Evolutionary conservation across 2,888 invertebrate species (phyloP), one percentile per base, ranked within the genome.

Genomic region (Plebejus melissa): DNA sequence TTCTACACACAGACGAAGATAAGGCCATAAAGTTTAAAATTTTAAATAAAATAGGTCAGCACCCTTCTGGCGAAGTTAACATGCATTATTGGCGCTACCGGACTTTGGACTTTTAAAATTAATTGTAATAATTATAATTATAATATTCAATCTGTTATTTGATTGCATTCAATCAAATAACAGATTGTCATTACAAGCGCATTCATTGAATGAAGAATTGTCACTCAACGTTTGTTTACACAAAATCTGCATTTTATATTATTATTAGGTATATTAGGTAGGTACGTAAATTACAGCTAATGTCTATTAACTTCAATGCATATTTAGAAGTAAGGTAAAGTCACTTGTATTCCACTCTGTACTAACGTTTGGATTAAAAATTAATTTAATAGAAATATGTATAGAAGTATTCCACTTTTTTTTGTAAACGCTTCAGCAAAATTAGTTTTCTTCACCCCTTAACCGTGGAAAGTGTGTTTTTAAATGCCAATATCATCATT

Each of bases 11-110:
- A 16, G 76, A 77, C 6, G 58, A 78, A 13, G 69, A 80, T n/a
- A 75, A 79, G 50, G 32, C 41, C 72, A 38, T 80, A 69, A 69
- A 77, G 75, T 69, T 58, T 6, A 76, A 78, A 38, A 76, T 86
- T 60, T 77, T 79, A 22, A 75, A 80, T 28, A 78, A 77, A 46
- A 78, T 86, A 28, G 69, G 78, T 71, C 77, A 78, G 9, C 83
- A 88, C 77, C 82, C 87, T 3, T 87, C 86, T 28, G 80, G 83
- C 22, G 90, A 89, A 82, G 82, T 87, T 6, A 83, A 82, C 80
- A 84, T 86, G 83, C 85, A 86, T 80, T 86, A 81, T 76, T 81
- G 74, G 74, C 69, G 38, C 4, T 74, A 74, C 38, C 28, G 22
- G 60, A 9, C 22, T 11, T 9, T 11, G 4, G 11, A 60, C 22